Conservation (phyloP, 2,113 vertebrate genomes). For the Vidua macroura region DNA sequence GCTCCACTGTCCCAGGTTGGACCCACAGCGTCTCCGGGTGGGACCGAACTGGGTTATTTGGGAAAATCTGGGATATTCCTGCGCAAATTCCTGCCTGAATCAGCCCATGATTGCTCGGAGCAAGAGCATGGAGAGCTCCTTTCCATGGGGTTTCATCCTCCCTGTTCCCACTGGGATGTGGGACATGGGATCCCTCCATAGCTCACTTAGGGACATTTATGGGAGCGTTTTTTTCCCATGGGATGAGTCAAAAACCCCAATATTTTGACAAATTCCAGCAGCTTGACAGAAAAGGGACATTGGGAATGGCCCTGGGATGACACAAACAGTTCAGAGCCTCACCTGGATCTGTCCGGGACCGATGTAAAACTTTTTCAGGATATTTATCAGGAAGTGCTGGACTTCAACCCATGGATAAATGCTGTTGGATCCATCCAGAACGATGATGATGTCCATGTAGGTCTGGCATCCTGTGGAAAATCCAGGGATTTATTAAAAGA, state of each 20-base stretch:
- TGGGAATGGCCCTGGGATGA: fast-evolving
- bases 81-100: background rate
- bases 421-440: constrained; percentile 96
- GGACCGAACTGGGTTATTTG: fast-evolving
- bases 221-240: fast-evolving
- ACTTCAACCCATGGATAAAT: constrained; percentile 98
- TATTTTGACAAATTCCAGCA: background rate
- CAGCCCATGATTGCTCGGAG: fast-evolving
- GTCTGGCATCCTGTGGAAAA: constrained; percentile 88
- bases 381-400: constrained; percentile 94
- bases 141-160: background rate
- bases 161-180: fast-evolving
- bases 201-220: fast-evolving
- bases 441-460: constrained; percentile 96
- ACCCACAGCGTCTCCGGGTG: too few species aligned
- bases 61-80: background rate
- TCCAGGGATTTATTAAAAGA: background rate
- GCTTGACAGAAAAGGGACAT: fast-evolving
- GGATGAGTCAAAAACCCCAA: background rate
- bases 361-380: constrained; percentile 93
- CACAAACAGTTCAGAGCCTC: background rate
- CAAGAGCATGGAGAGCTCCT: background rate
- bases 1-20: background rate
- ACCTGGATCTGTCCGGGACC: constrained; percentile 97
- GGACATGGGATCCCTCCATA: background rate